Base-by-base conservation (phyloP, 2,888 invertebrate species). In the Muschampia plurimacula region DNA sequence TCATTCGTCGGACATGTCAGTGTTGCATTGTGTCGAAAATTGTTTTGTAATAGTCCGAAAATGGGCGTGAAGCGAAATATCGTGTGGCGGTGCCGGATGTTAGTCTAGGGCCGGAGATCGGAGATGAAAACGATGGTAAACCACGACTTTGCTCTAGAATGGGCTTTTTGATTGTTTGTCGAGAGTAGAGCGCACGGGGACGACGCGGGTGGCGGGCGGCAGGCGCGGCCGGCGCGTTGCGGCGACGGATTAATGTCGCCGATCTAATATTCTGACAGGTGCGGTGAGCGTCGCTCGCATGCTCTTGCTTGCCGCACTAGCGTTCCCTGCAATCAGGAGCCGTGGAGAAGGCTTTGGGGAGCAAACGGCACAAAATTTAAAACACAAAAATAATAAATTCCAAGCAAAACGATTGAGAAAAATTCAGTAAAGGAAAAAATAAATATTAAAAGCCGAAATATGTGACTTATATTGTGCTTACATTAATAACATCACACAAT, bases 191-290 rank as follows among this genome's bases (percentile, higher is more conserved):
- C 63, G 76, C 73, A 74, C 71, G 74, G 55, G 52, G 76, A 55
- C 67, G 76, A 74, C 60, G 76, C 55, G 64, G 71, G 72, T 41
- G 69, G 67, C 52, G 63, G 63, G 77, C 68, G 75, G 78, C 75
- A 72, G 28, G 72, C 74, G 77, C 75, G 74, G 70, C 72, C 65
- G 70, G 65, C 70, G 65, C 70, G 75, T 74, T 80, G 81, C 80
- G 86, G 81, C 83, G 78, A 80, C 85, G 86, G 89, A 93, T 91
- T 92, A 89, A 93, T 93, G 88, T 83, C 84, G 81, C 76, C 91
- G 83, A 93, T 92, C 87, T 90, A 89, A 90, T 91, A 92, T 89
- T 88, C 87, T 89, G 92, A 88, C 90, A 89, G 87, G 85, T 87
- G 89, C 83, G 89, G 89, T 86, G 75, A 79, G 75, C 36, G 49